Conservation (phyloP, 1,140 invertebrate genomes). For the Cotesia typhae region DNA sequence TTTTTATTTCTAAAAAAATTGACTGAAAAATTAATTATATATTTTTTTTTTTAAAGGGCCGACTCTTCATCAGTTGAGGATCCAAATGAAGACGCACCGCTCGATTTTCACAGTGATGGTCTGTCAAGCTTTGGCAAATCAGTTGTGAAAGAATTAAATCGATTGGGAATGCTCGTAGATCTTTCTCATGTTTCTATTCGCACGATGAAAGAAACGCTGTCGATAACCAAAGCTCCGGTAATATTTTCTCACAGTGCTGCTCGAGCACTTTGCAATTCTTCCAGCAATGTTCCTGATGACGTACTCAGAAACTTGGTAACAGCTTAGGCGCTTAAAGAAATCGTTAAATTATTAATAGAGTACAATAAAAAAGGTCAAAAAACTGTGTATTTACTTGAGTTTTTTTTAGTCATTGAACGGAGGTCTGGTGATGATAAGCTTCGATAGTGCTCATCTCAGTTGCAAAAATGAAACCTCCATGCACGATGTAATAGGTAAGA, state of each 20-base stretch:
- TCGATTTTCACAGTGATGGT: slow-evolving; percentile 71
- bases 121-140: slow-evolving; percentile 77
- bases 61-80: slow-evolving; percentile 66
- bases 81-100: slow-evolving; percentile 62
- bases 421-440: slow-evolving; percentile 91
- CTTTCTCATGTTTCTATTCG: slow-evolving; percentile 87
- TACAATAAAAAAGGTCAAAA: neutral
- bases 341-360: no score
- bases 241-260: slow-evolving; percentile 94
- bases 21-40: neutral
- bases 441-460: slow-evolving; percentile 73
- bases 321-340: slow-evolving; percentile 10
- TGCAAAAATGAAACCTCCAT: slow-evolving; percentile 68
- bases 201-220: slow-evolving; percentile 86
- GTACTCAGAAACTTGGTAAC: slow-evolving; percentile 80
- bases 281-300: slow-evolving; percentile 88
- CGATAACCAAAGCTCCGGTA: slow-evolving; percentile 84
- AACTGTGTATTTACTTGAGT: neutral
- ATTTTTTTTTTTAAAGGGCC: slow-evolving; percentile 58
- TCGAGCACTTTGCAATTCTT: slow-evolving; percentile 84
- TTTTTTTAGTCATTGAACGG: slow-evolving; percentile 73
- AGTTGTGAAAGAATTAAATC: slow-evolving; percentile 87
- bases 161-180: slow-evolving; percentile 94
- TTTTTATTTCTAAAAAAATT: no score
- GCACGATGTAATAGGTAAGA: slow-evolving; percentile 70